These are phyloP conservation scores for Odontophorus gujanensis DNA, from an alignment of 2,113 vertebrate species.

Conservation along the genomic window DNA sequence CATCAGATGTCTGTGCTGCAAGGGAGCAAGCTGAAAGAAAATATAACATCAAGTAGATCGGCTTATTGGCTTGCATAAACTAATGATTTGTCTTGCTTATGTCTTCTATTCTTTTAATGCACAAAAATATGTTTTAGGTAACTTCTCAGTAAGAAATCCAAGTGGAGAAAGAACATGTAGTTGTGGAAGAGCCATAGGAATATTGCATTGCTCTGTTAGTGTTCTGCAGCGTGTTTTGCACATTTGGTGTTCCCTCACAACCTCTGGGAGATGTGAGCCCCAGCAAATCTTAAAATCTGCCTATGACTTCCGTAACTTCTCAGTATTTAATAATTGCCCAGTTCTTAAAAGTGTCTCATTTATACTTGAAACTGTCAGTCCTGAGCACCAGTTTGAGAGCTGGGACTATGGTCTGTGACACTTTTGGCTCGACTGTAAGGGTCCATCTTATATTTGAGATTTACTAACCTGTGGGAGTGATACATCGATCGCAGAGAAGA, in stretches of 20 bases:
- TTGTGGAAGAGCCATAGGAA: background rate
- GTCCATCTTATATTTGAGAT: background rate
- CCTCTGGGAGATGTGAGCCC: background rate
- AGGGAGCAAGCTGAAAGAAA: background rate
- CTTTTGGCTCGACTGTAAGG: background rate
- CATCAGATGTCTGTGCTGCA: background rate
- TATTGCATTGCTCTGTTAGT: background rate
- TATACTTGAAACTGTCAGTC: background rate
- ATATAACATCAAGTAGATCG: background rate
- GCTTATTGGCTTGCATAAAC: background rate
- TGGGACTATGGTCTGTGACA: slow-evolving; percentile 27
- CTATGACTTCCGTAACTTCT: background rate
- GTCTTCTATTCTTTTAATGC: background rate
- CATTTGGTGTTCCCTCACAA: background rate
- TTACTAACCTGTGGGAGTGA: background rate
- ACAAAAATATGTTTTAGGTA: background rate
- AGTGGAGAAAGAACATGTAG: background rate
- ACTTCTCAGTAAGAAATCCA: background rate
- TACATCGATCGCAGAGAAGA: background rate
- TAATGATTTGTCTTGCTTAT: background rate
- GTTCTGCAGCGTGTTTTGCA: background rate
- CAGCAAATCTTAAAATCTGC: background rate
- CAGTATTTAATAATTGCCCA: slow-evolving; percentile 1
- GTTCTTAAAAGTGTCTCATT: background rate
- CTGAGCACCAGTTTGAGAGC: background rate